A percentile compares a stretch with the other conserved stretches of the same genome.
Conservation (phyloP, 37 sponge, comb jelly and placozoan species). For the Amphimedon queenslandica region DNA sequence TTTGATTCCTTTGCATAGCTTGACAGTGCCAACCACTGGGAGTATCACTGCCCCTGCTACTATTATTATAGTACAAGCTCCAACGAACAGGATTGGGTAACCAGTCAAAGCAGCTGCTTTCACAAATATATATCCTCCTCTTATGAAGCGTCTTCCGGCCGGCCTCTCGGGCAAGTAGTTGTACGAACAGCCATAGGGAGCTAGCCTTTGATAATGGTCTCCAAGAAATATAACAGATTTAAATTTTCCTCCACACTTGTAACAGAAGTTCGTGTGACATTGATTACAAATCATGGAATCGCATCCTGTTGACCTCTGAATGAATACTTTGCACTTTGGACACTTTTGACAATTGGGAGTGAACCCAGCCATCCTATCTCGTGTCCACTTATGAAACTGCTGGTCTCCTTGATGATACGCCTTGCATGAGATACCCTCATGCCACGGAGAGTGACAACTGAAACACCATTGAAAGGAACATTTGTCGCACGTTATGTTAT, state of each 20-base stretch:
- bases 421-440: conserved; percentile 23
- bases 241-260: conserved; percentile 22
- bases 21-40: conserved; percentile 11
- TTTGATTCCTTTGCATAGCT: conserved; percentile 15
- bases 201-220: conserved; percentile 13
- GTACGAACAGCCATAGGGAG: conserved; percentile 20
- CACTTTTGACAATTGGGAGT: conserved; percentile 34
- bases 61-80: conserved; percentile 5
- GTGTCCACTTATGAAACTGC: conserved; percentile 41
- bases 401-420: conserved; percentile 16
- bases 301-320: conserved; percentile 40
- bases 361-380: not conserved
- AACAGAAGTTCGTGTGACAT: conserved; percentile 34
- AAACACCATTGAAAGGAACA: conserved; percentile 55
- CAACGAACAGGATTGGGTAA: conserved; percentile 12
- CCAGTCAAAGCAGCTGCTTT: conserved; percentile 3
- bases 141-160: not conserved
- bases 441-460: conserved; percentile 59
- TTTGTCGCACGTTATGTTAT: conserved; percentile 21
- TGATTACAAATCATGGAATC: conserved; percentile 40
- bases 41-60: conserved; percentile 4
- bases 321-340: conserved; percentile 30
- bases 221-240: conserved; percentile 5
- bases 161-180: conserved; percentile 11
- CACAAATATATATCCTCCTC: conserved; percentile 12